A percentile compares a stretch with the other conserved stretches of the same genome.
These are phyloP conservation scores for Ceratina japonica DNA, from an alignment of 1,140 invertebrate species.

Conservation along the genomic window DNA sequence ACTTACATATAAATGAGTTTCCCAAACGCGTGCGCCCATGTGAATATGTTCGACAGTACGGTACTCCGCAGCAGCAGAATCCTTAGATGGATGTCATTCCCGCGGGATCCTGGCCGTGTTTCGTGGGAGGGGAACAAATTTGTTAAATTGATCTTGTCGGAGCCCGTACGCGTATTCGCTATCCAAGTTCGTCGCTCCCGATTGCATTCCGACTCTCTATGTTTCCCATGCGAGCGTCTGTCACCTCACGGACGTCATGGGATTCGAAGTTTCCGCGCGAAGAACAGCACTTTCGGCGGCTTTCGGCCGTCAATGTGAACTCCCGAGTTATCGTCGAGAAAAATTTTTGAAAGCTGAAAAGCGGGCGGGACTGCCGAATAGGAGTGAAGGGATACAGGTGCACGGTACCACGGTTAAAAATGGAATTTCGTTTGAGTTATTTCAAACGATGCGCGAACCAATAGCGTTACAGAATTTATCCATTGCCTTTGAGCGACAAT, in stretches of 20 bases:
- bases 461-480: too few species aligned
- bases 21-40: background rate
- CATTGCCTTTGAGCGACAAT: too few species aligned
- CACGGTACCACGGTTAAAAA: background rate
- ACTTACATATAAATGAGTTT: background rate
- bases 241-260: background rate
- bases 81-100: background rate
- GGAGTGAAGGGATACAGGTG: background rate
- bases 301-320: background rate
- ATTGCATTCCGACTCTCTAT: background rate
- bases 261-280: slow-evolving; percentile 29
- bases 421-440: background rate
- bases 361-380: too few species aligned
- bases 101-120: background rate
- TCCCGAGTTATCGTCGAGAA: background rate
- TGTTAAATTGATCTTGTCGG: background rate
- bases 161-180: background rate
- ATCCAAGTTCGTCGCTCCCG: slow-evolving; percentile 28
- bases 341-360: background rate
- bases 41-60: background rate
- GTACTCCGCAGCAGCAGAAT: background rate
- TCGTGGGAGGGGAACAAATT: slow-evolving; percentile 3
- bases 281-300: background rate
- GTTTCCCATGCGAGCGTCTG: background rate
- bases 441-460: background rate